Evolutionary conservation across 2,888 invertebrate genomes (phyloP), one percentile per base, ranked within the genome.

Genomic region (Drosophila atripex): DNA sequence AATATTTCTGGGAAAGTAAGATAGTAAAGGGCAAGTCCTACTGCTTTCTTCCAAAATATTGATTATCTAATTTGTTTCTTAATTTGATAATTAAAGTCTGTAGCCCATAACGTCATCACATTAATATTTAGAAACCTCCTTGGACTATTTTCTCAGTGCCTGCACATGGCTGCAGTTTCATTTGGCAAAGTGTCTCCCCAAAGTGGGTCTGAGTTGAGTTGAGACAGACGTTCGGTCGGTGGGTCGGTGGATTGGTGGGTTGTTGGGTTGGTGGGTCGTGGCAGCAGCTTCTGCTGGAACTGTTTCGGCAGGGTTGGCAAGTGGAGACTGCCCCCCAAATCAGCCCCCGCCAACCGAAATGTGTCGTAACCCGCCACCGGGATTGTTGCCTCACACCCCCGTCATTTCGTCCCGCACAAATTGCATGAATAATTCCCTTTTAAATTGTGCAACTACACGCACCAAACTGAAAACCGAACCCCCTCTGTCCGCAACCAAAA

Each of bases 391-490:
- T 35, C 35, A 28, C 28, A 35, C 16, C 53, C n/a, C 41, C 43
- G 12, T 18, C 35, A 53, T 32, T 39, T 46, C 54, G 56, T 49
- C 55, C 35, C 63, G 74, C 76, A 71, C 86, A 85, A 85, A 88
- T 85, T 88, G 85, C 88, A 86, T 86, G 87, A 86, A 88, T 86
- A 88, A 84, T 84, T 84, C 84, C 73, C 84, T 84, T 88, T 84
- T 74, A 88, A 88, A 88, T 88, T 88, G 86, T 77, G 80, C 77
- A 83, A 77, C 78, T 78, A 64, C 78, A 43, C 70, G 65, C 57
- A 69, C 53, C 63, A 69, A 30, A 65, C 51, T 16, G 18, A 30
- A 45, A 45, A 12, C 38, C 65, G 16, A 49, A 14, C n/a, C 21
- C 30, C 7, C n/a, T n/a, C 30, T 5, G 28, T 16, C 14, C 7